phyloP scores from a whole-genome alignment of 2,888 invertebrate species.

The Spatulosminthurus flaviceps region DNA sequence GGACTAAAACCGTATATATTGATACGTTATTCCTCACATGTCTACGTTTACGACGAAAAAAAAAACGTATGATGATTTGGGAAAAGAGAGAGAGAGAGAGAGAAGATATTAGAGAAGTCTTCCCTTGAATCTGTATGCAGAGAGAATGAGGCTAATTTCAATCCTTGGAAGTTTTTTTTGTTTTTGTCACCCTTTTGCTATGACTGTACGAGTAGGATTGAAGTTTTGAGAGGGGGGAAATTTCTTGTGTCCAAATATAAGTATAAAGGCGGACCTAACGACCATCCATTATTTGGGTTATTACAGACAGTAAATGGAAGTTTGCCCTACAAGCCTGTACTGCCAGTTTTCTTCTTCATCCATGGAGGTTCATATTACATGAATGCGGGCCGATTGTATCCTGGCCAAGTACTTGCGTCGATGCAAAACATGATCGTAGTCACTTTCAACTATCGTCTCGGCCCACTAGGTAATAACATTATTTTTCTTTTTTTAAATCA shows the following conservation, averaged over 20 bases:
- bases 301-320: constrained; percentile 54
- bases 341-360: constrained; percentile 65
- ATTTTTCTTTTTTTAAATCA: not conserved
- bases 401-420: constrained; percentile 65
- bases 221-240: no score
- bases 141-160: no score
- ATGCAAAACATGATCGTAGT: constrained; percentile 65
- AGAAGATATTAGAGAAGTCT: no score
- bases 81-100: no score
- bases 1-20: no score
- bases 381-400: constrained; percentile 65
- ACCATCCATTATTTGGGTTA: constrained; percentile 23
- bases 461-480: constrained; percentile 65
- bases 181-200: no score
- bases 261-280: not conserved
- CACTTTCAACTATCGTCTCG: constrained; percentile 66
- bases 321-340: constrained; percentile 50
- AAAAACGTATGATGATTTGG: no score
- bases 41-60: no score
- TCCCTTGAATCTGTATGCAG: no score
- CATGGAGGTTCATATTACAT: constrained; percentile 66
- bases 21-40: no score
- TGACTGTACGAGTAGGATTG: no score
- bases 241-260: not conserved
- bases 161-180: no score